Evolutionary conservation across 2,888 invertebrate genomes (phyloP).

Genomic region (Caenorhabditis uteleia): DNA sequence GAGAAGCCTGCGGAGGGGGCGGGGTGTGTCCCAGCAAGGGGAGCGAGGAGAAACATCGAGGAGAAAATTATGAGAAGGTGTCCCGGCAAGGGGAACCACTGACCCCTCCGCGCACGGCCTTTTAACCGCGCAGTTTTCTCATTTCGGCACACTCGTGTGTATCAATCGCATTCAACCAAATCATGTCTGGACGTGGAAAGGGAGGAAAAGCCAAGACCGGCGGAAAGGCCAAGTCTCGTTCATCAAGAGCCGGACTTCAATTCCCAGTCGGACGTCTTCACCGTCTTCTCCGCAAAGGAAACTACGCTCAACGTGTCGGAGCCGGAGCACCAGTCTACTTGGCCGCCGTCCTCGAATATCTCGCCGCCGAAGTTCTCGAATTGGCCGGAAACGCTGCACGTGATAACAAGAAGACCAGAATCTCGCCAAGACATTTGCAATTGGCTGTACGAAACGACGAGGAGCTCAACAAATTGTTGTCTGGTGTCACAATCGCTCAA

Average conservation of each 20-base stretch:
- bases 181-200: constrained; percentile 82
- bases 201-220: constrained; percentile 76
- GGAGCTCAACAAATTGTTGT: constrained; percentile 65
- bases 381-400: constrained; percentile 71
- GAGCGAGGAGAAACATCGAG: no score
- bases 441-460: constrained; percentile 67
- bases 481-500: constrained; percentile 83
- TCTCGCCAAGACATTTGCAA: constrained; percentile 70
- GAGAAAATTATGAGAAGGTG: no score
- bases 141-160: no score
- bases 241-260: constrained; percentile 67
- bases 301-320: constrained; percentile 66
- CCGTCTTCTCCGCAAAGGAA: constrained; percentile 64
- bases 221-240: constrained; percentile 57
- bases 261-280: constrained; percentile 69
- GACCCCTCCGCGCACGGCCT: no score
- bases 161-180: no score
- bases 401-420: constrained; percentile 73
- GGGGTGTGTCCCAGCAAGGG: no score
- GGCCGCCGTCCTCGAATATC: constrained; percentile 65
- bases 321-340: constrained; percentile 67
- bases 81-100: no score
- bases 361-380: constrained; percentile 63
- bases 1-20: no score
- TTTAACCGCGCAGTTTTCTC: no score